A percentile compares a stretch with the other conserved stretches of the same genome.
These are phyloP conservation scores for Buathra laborator DNA, from an alignment of 2,888 invertebrate species.

Conservation along the genomic window DNA sequence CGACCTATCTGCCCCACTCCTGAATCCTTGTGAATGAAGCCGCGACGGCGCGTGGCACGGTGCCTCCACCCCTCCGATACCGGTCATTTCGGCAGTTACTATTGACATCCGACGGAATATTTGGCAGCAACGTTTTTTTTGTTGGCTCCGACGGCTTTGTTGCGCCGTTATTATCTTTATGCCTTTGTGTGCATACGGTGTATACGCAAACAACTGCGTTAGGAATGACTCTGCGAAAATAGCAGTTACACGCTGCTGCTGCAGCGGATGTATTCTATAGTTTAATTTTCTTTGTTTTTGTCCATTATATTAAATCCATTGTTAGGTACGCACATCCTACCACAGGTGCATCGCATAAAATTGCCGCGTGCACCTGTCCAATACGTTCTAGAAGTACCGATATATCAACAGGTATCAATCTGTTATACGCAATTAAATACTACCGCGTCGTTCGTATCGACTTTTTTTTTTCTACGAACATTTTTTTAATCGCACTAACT, in stretches of 20 bases:
- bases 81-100: slow-evolving; percentile 59
- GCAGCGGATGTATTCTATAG: background rate
- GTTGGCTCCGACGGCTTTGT: background rate
- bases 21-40: slow-evolving; percentile 75
- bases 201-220: background rate
- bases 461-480: no score
- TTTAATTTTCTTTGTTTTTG: background rate
- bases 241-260: background rate
- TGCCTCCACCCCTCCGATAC: slow-evolving; percentile 59
- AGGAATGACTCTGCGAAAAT: background rate
- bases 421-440: no score
- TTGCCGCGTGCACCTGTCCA: background rate
- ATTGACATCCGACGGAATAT: slow-evolving; percentile 59
- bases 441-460: no score
- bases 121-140: slow-evolving; percentile 44
- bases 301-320: background rate
- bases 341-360: slow-evolving; percentile 13
- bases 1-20: slow-evolving; percentile 55
- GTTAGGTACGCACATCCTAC: background rate
- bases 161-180: background rate
- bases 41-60: slow-evolving; percentile 74
- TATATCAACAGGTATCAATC: no score
- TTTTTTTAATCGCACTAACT: slow-evolving; percentile 21
- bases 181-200: background rate
- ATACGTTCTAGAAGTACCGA: no score